These are phyloP conservation scores for Sparidentex hasta DNA, from an alignment of 2,797 vertebrate genomes.

Conservation along the genomic window DNA sequence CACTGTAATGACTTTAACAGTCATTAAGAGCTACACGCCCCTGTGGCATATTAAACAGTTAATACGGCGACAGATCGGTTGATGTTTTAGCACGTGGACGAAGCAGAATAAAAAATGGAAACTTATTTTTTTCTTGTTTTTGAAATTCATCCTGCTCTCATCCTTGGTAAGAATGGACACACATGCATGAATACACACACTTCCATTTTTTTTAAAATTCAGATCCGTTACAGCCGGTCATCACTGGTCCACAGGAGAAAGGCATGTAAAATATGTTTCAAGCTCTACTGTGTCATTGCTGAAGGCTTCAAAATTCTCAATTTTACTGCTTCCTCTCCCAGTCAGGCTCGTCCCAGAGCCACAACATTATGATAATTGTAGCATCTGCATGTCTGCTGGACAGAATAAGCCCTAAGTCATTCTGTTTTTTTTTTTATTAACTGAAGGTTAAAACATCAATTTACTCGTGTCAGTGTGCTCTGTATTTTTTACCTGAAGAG, in stretches of 20 bases:
- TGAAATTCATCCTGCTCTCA: constrained; percentile 9
- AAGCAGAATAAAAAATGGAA: background rate
- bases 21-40: constrained; percentile 16
- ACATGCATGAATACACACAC: constrained; percentile 3
- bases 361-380: constrained; percentile 62
- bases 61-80: background rate
- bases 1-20: constrained; percentile 22
- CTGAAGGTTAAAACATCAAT: constrained; percentile 39
- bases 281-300: constrained; percentile 25
- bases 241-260: constrained; percentile 42
- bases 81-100: background rate
- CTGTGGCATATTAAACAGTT: constrained; percentile 27
- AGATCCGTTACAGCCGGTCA: constrained; percentile 51
- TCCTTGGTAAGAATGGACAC: constrained; percentile 5
- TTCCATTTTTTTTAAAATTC: constrained; percentile 16
- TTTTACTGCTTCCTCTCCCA: constrained; percentile 20
- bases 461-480: constrained; percentile 13
- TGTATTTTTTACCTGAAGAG: constrained; percentile 31
- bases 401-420: constrained; percentile 36
- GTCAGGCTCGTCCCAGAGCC: constrained; percentile 22
- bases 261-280: constrained; percentile 37
- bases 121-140: background rate
- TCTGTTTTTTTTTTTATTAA: constrained; percentile 51
- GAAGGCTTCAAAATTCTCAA: constrained; percentile 27
- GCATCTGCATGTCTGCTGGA: constrained; percentile 46